Base-by-base conservation (phyloP, 2,797 vertebrate species). In the Echeneis naucrates region DNA sequence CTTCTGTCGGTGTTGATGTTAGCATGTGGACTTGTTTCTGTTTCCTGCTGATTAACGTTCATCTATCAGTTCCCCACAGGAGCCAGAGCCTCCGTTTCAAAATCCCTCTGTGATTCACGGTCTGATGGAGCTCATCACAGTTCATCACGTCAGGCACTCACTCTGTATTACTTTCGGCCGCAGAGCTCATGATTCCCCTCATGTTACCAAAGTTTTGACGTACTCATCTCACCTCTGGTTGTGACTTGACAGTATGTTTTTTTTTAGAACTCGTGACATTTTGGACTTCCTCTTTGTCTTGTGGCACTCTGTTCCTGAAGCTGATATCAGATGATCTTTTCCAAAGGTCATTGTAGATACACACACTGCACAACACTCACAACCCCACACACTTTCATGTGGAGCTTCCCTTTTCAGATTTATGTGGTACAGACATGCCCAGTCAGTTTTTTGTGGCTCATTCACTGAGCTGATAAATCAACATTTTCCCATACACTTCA, bases 291-390 rank as follows among this genome's bases (percentile, higher is more conserved):
- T 56, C 35, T 1, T n/a, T 4, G 1, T 63, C 37, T 13, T n/a
- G 7, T 11, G 1, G 1, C 13, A 67, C 61, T 59, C 60, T 47
- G 8, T 62, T 52, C 52, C 5, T 66, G 30, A 17, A 9, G 54
- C 2, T 38, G 63, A 4, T 21, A 11, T 61, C 66, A 81, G 1
- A 8, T 11, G 37, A 37, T 40, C 54, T 79, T 83, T 58, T 45
- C 14, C 21, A 68, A 83, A 81, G 65, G 78, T 77, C 72, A 81
- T 33, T 6, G 17, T 3, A 59, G 26, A n/a, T 1, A 32, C 42
- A 23, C 37, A 7, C 17, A 8, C 16, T 2, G 26, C 14, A 45
- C 54, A 66, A n/a, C 44, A 33, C 1, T 10, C 37, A 26, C 23
- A 44, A 35, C 37, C 56, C 10, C 23, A 52, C 47, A 12, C 37